Conservation (phyloP, 2,888 invertebrate species). For the Lithodes maja region DNA sequence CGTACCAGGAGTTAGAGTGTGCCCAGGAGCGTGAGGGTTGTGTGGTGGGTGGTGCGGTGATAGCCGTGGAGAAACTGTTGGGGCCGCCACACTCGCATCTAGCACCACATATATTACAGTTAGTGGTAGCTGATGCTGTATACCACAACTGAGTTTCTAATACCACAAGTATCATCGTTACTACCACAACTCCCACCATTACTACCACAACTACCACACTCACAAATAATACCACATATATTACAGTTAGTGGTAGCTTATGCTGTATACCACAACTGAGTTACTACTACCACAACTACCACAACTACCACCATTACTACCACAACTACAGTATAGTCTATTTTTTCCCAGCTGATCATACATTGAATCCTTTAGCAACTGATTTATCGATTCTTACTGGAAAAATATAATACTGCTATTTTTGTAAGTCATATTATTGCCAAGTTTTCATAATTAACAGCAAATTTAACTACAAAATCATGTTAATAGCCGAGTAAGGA, state of each 20-base stretch:
- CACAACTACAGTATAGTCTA: too few species aligned
- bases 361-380: too few species aligned
- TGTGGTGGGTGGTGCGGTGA: constrained; percentile 44
- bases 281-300: background rate
- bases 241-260: constrained; percentile 57
- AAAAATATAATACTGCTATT: too few species aligned
- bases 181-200: too few species aligned
- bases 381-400: too few species aligned
- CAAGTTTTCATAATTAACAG: too few species aligned
- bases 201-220: constrained; percentile 23
- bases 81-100: constrained; percentile 27
- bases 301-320: too few species aligned
- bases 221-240: constrained; percentile 40
- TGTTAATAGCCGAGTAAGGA: too few species aligned
- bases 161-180: too few species aligned
- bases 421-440: too few species aligned
- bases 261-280: constrained; percentile 50
- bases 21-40: constrained; percentile 54
- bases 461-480: too few species aligned
- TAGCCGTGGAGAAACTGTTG: constrained; percentile 45
- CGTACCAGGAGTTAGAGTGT: constrained; percentile 49
- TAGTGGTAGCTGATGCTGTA: constrained; percentile 55
- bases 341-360: too few species aligned
- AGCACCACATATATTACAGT: constrained; percentile 49
- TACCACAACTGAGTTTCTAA: constrained; percentile 37